Evolutionary conservation across 2,797 vertebrate genomes (phyloP), one percentile per base, ranked within the genome.

Genomic region (Merluccius polli): DNA sequence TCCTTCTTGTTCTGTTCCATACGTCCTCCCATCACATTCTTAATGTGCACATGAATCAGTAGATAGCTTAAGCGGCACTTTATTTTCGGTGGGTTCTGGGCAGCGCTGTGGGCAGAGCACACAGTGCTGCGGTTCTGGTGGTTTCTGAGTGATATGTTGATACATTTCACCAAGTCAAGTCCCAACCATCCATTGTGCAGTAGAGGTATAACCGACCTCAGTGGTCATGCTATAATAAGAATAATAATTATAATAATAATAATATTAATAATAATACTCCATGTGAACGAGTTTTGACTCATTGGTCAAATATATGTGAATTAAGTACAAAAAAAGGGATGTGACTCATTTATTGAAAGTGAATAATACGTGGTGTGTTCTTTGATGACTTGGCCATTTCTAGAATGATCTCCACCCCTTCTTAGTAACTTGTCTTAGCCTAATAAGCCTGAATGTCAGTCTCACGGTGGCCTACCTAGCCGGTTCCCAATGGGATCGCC

Each of bases 11-110:
- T 85, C 84, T 86, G 70, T 87, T 79, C 74, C 79, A 78, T 70
- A 78, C 59, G 76, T 84, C 71, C 35, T 84, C 77, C 35, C 83
- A 77, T 83, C 79, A 79, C 79, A 68, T 81, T 75, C 84, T 77
- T 85, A 82, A 27, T 84, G 84, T 92, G 80, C 86, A 89, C 86
- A 86, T 87, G 88, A 89, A 81, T 89, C 86, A 83, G 90, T 86
- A 89, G 87, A 82, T 89, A 87, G 92, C 88, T 89, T 91, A 92
- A 93, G 89, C 88, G 91, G 92, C 94, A 94, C 94, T 94, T 95
- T 94, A 95, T 93, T 92, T 92, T 88, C 52, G 82, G 89, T 87
- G 89, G 91, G 89, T 91, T 82, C 82, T 77, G 79, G 83, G 82
- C 81, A 84, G 81, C 87, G 85, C 88, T 89, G 89, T 77, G 87